Evolutionary conservation across 2,113 vertebrate species (phyloP), one percentile per base, ranked within the genome.

Genomic region (Ochotona princeps): DNA sequence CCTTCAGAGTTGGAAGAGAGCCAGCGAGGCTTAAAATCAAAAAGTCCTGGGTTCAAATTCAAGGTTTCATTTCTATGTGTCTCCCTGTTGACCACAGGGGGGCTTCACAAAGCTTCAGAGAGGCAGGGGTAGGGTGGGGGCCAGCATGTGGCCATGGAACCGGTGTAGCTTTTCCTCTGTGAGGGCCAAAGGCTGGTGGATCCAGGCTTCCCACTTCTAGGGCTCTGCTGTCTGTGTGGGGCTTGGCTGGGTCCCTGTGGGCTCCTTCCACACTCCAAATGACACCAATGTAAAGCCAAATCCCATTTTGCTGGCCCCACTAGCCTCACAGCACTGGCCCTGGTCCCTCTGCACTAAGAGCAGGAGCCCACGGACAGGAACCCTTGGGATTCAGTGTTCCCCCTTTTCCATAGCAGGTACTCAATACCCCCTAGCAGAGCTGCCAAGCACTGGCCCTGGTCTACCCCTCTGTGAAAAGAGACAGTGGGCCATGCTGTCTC

Each of bases 101-200:
- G 63, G 91, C 30, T n/a, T 87, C 26, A 28, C 5, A 35, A 35
- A 10, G 7, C 26, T 83, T 20, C 44, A 0, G 1, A 32, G 15
- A 83, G 35, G 32, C 80, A 23, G 75, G 61, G 51, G 18, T 57
- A 75, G 75, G 57, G 32, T 51, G 47, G 54, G 51, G 14, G 10
- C 32, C n/a, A 1, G 0, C 10, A 30, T 44, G 4, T 11, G 25
- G 28, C 49, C 38, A 70, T 14, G 17, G 26, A 13, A 25, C 47
- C 0, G 4, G 25, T 1, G 32, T n/a, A 38, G 44, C 8, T 83
- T 54, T 47, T 51, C 25, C 65, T 25, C 38, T 32, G 2, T 0
- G 1, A 63, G 65, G n/a, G 20, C 21, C 28, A 32, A 81, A 60
- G 57, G 30, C 54, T 85, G 44, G 25, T 26, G 38, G 88, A 26